Evolutionary conservation across 1,140 invertebrate species (phyloP).

Genomic region (Saxidomus purpurata): DNA sequence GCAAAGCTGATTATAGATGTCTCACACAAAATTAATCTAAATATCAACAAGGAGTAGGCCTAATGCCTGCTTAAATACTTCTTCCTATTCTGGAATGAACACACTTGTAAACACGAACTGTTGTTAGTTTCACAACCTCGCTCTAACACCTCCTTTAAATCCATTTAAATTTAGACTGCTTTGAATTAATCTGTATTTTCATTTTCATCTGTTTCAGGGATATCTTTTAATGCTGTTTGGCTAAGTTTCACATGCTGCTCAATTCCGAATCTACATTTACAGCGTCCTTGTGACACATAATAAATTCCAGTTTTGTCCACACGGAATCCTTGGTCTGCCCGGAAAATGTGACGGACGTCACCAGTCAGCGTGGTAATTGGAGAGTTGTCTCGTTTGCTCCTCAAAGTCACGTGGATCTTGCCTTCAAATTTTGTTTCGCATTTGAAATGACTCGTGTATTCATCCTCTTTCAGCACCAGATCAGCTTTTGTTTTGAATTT

Average conservation of each 20-base stretch:
- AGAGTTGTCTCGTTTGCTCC: slow-evolving; percentile 83
- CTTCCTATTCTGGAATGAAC: no score
- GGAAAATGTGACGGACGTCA: slow-evolving; percentile 83
- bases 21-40: no score
- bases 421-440: slow-evolving; percentile 85
- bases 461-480: slow-evolving; percentile 87
- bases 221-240: slow-evolving; percentile 60
- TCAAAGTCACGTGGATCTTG: slow-evolving; percentile 84
- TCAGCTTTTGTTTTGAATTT: slow-evolving; percentile 86
- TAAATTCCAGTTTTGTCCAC: slow-evolving; percentile 79
- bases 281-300: slow-evolving; percentile 82
- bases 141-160: no score
- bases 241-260: slow-evolving; percentile 85
- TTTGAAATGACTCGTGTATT: slow-evolving; percentile 86
- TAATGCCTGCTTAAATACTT: no score
- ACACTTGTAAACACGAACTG: no score
- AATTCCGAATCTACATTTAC: slow-evolving; percentile 86
- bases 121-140: no score
- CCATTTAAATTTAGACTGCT: no score
- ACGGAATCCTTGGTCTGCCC: slow-evolving; percentile 79
- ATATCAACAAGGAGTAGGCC: no score
- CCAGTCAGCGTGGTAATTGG: slow-evolving; percentile 80
- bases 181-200: slow-evolving; percentile 46
- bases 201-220: slow-evolving; percentile 52
- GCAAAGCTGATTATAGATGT: no score